Conservation (phyloP, 2,888 invertebrate genomes). For the Lepeophtheirus nordmannii region DNA sequence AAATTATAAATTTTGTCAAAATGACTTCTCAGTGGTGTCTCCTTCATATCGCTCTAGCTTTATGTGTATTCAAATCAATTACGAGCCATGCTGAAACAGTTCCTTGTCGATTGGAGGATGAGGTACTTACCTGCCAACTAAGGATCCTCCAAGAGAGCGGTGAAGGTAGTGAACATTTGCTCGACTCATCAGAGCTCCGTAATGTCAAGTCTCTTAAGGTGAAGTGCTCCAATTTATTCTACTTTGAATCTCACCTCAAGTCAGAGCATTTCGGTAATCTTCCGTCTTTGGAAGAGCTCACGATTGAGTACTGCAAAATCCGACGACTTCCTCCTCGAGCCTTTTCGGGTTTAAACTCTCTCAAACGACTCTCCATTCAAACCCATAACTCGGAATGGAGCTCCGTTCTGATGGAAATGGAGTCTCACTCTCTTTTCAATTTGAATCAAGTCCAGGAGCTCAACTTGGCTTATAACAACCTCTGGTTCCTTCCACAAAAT, state of each 20-base stretch:
- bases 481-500: constrained; percentile 71
- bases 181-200: constrained; percentile 18
- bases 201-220: constrained; percentile 26
- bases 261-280: constrained; percentile 38
- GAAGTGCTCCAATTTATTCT: constrained; percentile 55
- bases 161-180: neutral
- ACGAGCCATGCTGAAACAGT: constrained; percentile 32
- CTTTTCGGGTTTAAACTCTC: constrained; percentile 48
- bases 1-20: too few relatives aligned
- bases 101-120: neutral
- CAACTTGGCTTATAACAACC: constrained; percentile 71
- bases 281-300: constrained; percentile 51
- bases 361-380: constrained; percentile 53
- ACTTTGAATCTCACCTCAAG: constrained; percentile 56
- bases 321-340: constrained; percentile 54
- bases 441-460: constrained; percentile 64
- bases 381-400: constrained; percentile 65
- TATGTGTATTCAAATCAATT: neutral
- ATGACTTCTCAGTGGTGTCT: too few relatives aligned
- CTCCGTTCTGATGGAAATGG: constrained; percentile 60
- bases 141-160: neutral
- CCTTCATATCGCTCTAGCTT: too few relatives aligned
- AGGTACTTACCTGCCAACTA: neutral
- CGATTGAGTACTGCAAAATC: constrained; percentile 62
- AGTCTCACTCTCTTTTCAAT: constrained; percentile 54